Evolutionary conservation across 1,140 invertebrate genomes (phyloP), one percentile per base, ranked within the genome.

Genomic region (Nomia melanderi): DNA sequence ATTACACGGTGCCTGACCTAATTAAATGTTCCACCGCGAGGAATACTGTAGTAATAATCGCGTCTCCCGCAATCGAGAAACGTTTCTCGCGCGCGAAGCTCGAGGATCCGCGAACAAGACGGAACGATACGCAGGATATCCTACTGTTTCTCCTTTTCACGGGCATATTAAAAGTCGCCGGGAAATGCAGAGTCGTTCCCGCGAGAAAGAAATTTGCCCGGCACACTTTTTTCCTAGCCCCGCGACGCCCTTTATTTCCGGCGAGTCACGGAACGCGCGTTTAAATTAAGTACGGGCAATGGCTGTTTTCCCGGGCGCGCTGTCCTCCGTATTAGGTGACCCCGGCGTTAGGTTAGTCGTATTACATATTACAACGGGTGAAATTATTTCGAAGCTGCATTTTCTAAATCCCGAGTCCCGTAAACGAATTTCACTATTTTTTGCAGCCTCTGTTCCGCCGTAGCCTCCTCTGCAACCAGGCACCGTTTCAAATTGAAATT

Each of bases 1-100:
- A 84, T 84, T 82, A 72, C 74, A 64, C 59, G 59, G 29, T 72
- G 64, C 79, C 67, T 71, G 81, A 84, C 81, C 80, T 79, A 83
- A 83, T 84, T 84, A 76, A 53, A 33, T 41, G 54, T 47, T 14
- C 56, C 12, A 14, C 25, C 39, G 29, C 47, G 47, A 56, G n/a
- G 41, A 66, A 20, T 31, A 39, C 23, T 8, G 1, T 25, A 23
- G 6, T 11, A 5, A 41, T 17, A 62, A 39, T 39, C 39, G 11
- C 9, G 14, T 7, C 14, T n/a, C 9, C 33, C 7, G 33, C n/a
- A 5, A 23, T 62, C 20, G 4, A 39, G 57, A 36, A 57, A 31
- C 9, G 31, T 17, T 33, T 3, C 17, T 9, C 2, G 5, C 5
- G 11, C 39, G 25, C 5, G 44, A 14, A 8, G 25, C 27, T 31